phyloP scores from a whole-genome alignment of 2,888 invertebrate genomes.

The Eutolmus rufibarbis region DNA sequence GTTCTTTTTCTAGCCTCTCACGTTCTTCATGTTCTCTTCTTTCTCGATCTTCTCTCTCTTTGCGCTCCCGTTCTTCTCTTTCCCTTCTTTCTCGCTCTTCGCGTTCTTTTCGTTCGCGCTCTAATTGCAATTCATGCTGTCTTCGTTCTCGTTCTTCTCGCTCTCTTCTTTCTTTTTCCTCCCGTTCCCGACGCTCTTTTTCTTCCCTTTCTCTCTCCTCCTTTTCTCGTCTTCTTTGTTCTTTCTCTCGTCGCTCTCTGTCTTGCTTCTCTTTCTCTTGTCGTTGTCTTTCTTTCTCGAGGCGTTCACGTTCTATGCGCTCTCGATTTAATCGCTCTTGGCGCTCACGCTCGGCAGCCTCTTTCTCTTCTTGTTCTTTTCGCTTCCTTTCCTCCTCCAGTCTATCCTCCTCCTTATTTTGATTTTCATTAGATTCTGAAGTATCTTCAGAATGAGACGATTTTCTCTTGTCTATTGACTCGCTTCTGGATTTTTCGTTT shows the following conservation, averaged over 20 bases:
- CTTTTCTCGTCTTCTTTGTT: slow-evolving; percentile 52
- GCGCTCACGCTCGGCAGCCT: slow-evolving; percentile 50
- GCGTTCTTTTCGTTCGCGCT: slow-evolving; percentile 50
- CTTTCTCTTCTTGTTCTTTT: slow-evolving; percentile 59
- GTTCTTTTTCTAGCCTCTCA: slow-evolving; percentile 46
- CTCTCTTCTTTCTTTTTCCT: slow-evolving; percentile 54
- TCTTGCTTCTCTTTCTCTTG: slow-evolving; percentile 53
- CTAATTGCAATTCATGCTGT: slow-evolving; percentile 52
- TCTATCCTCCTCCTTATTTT: slow-evolving; percentile 52
- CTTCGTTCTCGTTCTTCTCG: slow-evolving; percentile 50
- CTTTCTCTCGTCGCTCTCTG: slow-evolving; percentile 49
- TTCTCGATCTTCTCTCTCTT: slow-evolving; percentile 53
- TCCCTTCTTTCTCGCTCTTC: slow-evolving; percentile 55
- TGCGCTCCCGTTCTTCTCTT: slow-evolving; percentile 52
- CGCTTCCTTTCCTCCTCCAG: slow-evolving; percentile 54
- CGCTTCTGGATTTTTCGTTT: slow-evolving; percentile 50
- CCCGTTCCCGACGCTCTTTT: slow-evolving; percentile 54
- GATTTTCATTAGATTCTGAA: slow-evolving; percentile 48
- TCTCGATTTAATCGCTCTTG: slow-evolving; percentile 54
- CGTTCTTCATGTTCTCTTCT: slow-evolving; percentile 50
- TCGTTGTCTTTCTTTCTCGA: slow-evolving; percentile 49
- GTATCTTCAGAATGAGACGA: slow-evolving; percentile 31
- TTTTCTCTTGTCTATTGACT: slow-evolving; percentile 47
- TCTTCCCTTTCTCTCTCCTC: slow-evolving; percentile 56
- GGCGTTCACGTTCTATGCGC: slow-evolving; percentile 50